Base-by-base conservation (phyloP, 2,888 invertebrate genomes). In the Metalampra italica region DNA sequence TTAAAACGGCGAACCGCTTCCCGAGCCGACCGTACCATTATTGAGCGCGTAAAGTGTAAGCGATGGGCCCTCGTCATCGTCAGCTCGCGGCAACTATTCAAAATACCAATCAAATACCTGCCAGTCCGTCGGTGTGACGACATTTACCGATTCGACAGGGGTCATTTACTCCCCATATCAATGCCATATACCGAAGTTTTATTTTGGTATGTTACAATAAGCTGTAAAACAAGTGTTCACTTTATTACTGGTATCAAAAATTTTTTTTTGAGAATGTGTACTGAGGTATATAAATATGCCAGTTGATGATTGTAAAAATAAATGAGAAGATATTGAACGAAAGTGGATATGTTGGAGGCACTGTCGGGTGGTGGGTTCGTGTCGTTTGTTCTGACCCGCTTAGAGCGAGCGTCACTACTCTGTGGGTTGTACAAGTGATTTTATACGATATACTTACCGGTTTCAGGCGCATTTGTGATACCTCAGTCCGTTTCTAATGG, bases 71-170 rank as follows among this genome's bases (percentile, higher is more conserved):
- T 60, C 60, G 56, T 56, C 61, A 61, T 55, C 53, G 66, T 66
- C 68, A 62, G 62, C 64, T 57, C 67, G 64, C 71, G 67, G 57
- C 80, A 74, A 81, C 83, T 83, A 81, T 80, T 80, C 82, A 82
- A 78, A 81, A 86, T 85, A 87, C 87, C 82, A 88, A 85, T 86
- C 78, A 86, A 89, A 85, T 89, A 89, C 89, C 89, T 89, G 88
- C 77, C 78, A 81, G 70, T 88, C 88, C 88, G 86, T 84, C 83
- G 88, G 88, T 80, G 88, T 78, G 86, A 80, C 87, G 88, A 84
- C 82, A 80, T 82, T 76, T 86, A 88, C 70, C 75, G 78, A 86
- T 83, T 82, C 79, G 81, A 82, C 74, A 80, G 79, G 74, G 79
- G 75, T 73, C 70, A 74, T 73, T 69, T 46, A 82, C 77, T 71